Evolutionary conservation across 2,797 vertebrate species (phyloP), one percentile per base, ranked within the genome.

Genomic region (Chelidonichthys spinosus): DNA sequence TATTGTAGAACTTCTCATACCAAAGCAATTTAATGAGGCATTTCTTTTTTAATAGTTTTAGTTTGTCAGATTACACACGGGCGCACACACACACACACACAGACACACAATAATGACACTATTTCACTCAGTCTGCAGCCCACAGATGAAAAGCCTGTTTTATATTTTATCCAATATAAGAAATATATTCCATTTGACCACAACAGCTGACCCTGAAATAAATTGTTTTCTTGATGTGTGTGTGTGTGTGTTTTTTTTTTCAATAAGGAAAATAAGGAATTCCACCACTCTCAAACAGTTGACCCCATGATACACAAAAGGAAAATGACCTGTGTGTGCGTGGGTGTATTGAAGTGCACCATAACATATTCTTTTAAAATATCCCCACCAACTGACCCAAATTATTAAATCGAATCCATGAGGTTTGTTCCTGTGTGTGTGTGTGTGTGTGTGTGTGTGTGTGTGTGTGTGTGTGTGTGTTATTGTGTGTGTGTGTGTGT

Each of bases 341-440:
- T 60, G 5, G 59, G 47, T 63, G 60, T 44, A 7, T 52, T 40
- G 2, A 43, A 59, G 37, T 42, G 47, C 14, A 63, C 55, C 17
- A 11, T 59, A 39, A 18, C 8, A 4, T 39, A 61, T 77, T 74
- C 55, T 42, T 76, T 47, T 52, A 39, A 56, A 75, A 46, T 54
- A 60, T 63, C 46, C 47, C 63, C 17, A 63, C 59, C 58, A 49
- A 71, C 56, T 79, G 59, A 53, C 62, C 63, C 49, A 74, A 73
- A 82, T 79, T 25, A 77, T 66, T 59, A 47, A 81, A 83, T 85
- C 43, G 59, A 83, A 86, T 80, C 74, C 55, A 52, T 15, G 54
- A 67, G 62, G 60, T 76, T 43, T 60, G 71, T 79, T 64, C 18
- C n/a, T 70, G n/a, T 72, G 65, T 14, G 55, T 58, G 35, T 17